Percentiles rank a stretch among this genome's conserved stretches.
phyloP scores from a whole-genome alignment of 2,113 vertebrate genomes.

The Peucedramus taeniatus region DNA sequence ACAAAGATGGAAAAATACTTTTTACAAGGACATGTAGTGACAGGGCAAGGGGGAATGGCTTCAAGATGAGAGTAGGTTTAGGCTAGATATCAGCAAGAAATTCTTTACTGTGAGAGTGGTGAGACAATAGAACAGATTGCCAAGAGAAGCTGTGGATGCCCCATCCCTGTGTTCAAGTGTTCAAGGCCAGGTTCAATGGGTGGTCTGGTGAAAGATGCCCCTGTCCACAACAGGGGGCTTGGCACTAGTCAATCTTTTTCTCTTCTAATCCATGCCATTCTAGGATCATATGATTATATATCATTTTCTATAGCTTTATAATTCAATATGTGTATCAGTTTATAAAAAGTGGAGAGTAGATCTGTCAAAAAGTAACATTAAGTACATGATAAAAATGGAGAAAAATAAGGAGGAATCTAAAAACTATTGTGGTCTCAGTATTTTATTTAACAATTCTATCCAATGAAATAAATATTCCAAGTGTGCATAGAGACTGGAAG shows the following conservation, averaged over 20 bases:
- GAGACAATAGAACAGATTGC: background rate
- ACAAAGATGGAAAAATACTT: background rate
- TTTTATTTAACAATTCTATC: background rate
- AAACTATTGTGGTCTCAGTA: background rate
- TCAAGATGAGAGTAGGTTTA: background rate
- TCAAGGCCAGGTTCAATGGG: background rate
- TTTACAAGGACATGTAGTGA: accelerated
- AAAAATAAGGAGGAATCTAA: background rate
- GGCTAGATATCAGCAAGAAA: background rate
- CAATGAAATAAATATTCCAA: background rate
- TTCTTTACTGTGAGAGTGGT: background rate
- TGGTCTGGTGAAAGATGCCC: background rate
- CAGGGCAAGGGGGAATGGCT: background rate
- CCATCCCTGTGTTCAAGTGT: background rate
- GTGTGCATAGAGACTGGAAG: background rate
- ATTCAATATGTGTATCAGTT: background rate
- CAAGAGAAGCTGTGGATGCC: background rate
- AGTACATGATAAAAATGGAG: background rate
- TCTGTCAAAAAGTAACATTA: background rate
- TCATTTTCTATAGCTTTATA: background rate
- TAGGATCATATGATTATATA: background rate
- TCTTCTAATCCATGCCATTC: background rate
- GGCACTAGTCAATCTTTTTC: background rate
- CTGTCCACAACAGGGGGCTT: background rate
- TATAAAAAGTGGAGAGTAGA: background rate